Evolutionary conservation across 2,113 vertebrate genomes (phyloP), one percentile per base, ranked within the genome.

Genomic region (Tupaia tana): DNA sequence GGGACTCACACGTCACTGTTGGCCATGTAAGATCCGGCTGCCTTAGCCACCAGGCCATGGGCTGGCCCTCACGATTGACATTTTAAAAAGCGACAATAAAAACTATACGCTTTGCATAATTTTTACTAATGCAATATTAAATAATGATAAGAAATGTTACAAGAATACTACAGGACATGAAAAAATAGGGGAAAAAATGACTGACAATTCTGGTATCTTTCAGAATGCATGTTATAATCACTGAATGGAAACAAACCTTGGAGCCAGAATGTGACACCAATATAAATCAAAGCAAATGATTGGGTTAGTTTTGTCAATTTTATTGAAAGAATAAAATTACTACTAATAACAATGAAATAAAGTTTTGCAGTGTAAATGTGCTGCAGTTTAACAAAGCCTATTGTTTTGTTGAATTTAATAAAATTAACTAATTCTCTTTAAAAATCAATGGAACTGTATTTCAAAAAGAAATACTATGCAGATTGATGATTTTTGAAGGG

Each of bases 261-360:
- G 43, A 43, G 56, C 6, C 24, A 90, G 70, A 93, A 56, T 56
- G 34, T 31, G 19, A 79, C 73, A 61, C 54, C 19, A 74, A 24
- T 69, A 59, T 7, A 81, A 94, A 19, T 4, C 64, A 34, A 84
- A 93, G 34, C 59, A 95, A 95, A 82, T 10, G 25, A 93, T 86
- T n/a, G 43, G 19, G 87, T 84, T 81, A 75, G 77, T 98, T 98
- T 98, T 98, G 97, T 97, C 96, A 96, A 95, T 98, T 99, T 99
- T 99, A 99, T 99, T 98, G 98, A 99, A 99, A 98, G 98, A 98
- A 99, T 98, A 98, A 99, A 98, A 98, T 98, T 98, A 98, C 98
- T 98, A 98, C 98, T 97, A 97, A 98, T 98, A 99, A 99, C 98
- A 99, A 98, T 97, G 98, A 98, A 99, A 98, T 98, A 98, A 98